Base-by-base conservation (phyloP, 1,140 invertebrate species). In the Scaptomyza graminum region DNA sequence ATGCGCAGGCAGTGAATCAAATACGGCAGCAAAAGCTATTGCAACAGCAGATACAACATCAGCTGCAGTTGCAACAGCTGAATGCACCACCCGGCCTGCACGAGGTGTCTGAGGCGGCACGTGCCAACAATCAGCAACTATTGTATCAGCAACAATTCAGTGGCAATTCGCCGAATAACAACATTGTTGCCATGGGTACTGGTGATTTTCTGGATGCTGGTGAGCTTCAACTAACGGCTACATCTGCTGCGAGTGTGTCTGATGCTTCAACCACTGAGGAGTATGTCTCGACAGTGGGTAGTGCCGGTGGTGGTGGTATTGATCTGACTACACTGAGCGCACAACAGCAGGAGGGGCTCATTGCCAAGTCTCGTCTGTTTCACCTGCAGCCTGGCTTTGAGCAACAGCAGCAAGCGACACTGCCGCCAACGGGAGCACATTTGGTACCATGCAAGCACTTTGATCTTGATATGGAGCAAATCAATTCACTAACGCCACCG, bases 51-150 rank as follows among this genome's bases (percentile, higher is more conserved):
- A 83, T 93, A 13, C 91, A 92, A 56, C 90, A 91, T 56, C 91
- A 92, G 41, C 28, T 71, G 5, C 68, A 57, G 74, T 74, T 90
- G 25, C 91, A 92, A 64, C 92, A 92, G 62, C 81, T 92, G 22
- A 92, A 78, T 63, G 90, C 91, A 1, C 91, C 91, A 15, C 88
- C 92, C 2, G 93, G 93, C 34, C 69, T 94, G 31, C 93, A 94
- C 67, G 93, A 94, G 77, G 92, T 94, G 1, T 92, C 93, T 0
- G 93, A 94, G 59, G 93, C 93, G 13, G 93, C 93, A 2, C 81
- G 93, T 3, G 93, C 93, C 47, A 81, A 90, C 8, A 92, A 92
- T 52, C 91, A 92, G 62, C 91, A 91, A 59, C 57, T 88, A 18
- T 90, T 89, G 22, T 83, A 87, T 70, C 90, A 91, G 60, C 83